These are phyloP conservation scores for Chlorodrepanis virens DNA, from an alignment of 2,113 vertebrate species.

Conservation along the genomic window DNA sequence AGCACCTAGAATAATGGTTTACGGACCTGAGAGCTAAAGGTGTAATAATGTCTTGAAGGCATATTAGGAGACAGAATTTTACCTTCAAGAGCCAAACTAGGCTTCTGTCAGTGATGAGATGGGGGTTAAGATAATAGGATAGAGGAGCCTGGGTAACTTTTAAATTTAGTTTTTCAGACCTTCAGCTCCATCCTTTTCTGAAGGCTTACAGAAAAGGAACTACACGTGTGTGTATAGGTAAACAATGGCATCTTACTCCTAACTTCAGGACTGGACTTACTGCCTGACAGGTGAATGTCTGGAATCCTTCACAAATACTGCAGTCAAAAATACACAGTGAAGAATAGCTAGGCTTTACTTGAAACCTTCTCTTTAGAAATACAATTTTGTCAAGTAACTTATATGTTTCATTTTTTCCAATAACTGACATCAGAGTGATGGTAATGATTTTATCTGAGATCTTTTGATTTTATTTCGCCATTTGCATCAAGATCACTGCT, in stretches of 20 bases:
- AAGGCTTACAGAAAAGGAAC: background rate
- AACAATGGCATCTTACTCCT: background rate
- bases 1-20: slow-evolving; percentile 11
- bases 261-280: background rate
- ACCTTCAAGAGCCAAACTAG: background rate
- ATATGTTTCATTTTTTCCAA: background rate
- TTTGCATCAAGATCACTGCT: background rate
- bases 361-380: background rate
- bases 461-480: background rate
- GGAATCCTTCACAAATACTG: background rate
- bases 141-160: background rate
- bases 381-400: background rate
- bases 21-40: slow-evolving; percentile 29
- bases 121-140: background rate
- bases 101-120: background rate
- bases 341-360: background rate
- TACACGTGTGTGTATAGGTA: background rate
- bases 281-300: background rate
- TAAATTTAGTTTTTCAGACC: background rate
- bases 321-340: background rate
- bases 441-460: background rate
- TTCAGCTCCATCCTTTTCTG: background rate
- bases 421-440: background rate
- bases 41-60: slow-evolving; percentile 6
- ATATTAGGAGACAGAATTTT: slow-evolving; percentile 19